A percentile compares a stretch with the other conserved stretches of the same genome.
Conservation (phyloP, 2,113 vertebrate species). For the Plotosus lineatus region DNA sequence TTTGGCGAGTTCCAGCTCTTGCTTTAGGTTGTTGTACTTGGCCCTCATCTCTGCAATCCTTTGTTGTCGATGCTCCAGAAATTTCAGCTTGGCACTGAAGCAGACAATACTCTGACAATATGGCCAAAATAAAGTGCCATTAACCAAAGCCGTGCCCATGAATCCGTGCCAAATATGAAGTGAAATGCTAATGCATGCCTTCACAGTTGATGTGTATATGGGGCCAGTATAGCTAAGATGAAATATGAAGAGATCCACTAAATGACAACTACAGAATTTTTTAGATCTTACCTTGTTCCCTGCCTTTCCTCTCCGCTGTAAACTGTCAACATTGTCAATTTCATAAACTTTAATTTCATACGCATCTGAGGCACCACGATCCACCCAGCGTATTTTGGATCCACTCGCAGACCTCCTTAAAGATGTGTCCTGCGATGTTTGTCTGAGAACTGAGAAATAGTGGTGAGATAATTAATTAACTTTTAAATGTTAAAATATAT, state of each 20-base stretch:
- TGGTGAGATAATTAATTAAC: not conserved
- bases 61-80: constrained; percentile 85
- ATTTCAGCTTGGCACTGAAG: constrained; percentile 90
- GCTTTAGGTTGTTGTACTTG: constrained; percentile 85
- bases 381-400: constrained; percentile 81
- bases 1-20: constrained; percentile 84
- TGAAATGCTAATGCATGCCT: constrained; percentile 7
- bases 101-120: constrained; percentile 74
- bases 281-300: constrained; percentile 76
- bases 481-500: not conserved
- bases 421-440: constrained; percentile 74
- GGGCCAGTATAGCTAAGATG: not conserved
- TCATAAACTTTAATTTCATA: constrained; percentile 97
- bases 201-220: not conserved
- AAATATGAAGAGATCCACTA: not conserved
- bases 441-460: constrained; percentile 59
- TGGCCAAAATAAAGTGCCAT: constrained; percentile 35
- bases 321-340: constrained; percentile 86
- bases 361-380: constrained; percentile 83
- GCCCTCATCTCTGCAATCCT: constrained; percentile 84
- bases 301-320: constrained; percentile 81
- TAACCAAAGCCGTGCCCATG: constrained; percentile 11
- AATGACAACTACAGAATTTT: constrained; percentile 16
- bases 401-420: constrained; percentile 76
- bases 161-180: not conserved